Percentiles rank a stretch among this genome's conserved stretches.
Evolutionary conservation across 2,797 vertebrate genomes (phyloP).

Genomic region (Coccyzus lansbergi): DNA sequence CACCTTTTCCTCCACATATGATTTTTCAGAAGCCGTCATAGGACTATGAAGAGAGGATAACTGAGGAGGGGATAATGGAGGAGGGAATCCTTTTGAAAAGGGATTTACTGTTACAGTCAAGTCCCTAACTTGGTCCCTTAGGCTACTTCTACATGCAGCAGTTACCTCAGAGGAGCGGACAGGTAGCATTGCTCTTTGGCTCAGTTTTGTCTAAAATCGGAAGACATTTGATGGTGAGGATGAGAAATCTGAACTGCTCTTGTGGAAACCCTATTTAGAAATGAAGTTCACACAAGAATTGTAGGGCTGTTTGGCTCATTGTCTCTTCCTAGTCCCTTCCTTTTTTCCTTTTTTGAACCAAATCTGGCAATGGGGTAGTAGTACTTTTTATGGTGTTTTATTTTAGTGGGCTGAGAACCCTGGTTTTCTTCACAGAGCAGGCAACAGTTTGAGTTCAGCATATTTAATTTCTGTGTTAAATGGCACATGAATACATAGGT

Average conservation of each 20-base stretch:
- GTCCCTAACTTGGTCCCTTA: not conserved
- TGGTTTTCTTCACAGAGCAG: not conserved
- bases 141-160: not conserved
- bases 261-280: not conserved
- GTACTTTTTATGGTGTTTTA: not conserved
- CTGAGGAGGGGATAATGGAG: not conserved
- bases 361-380: not conserved
- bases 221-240: not conserved
- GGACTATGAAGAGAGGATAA: rapidly evolving
- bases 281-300: not conserved
- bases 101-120: not conserved
- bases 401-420: not conserved
- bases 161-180: too few relatives aligned
- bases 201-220: not conserved
- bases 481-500: not conserved
- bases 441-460: not conserved
- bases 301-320: not conserved
- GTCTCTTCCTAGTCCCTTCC: not conserved
- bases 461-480: not conserved
- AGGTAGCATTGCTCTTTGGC: too few relatives aligned
- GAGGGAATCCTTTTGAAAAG: not conserved
- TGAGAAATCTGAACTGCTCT: not conserved
- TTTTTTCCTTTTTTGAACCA: not conserved
- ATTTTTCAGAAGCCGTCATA: not conserved
- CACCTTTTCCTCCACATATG: not conserved